Evolutionary conservation across 2,888 invertebrate species (phyloP).

Genomic region (Dasysyrphus albostriatus): DNA sequence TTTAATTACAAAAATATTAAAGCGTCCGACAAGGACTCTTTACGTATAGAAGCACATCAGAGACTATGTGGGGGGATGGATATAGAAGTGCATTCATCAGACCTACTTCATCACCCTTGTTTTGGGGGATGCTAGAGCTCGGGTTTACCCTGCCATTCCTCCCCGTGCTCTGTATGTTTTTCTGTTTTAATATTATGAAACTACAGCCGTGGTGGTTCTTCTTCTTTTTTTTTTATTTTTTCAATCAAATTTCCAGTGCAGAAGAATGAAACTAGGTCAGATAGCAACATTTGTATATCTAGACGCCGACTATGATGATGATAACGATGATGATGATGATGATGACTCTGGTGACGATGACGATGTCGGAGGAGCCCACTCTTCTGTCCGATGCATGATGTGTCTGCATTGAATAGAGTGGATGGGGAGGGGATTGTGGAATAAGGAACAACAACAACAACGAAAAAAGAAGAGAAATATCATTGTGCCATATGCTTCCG

Average conservation of each 20-base stretch:
- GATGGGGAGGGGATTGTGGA: conserved; percentile 39
- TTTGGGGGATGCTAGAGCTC: conserved; percentile 41
- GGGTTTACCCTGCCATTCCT: background rate
- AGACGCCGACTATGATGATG: conserved; percentile 38
- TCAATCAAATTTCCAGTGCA: conserved; percentile 69
- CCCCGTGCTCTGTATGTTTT: conserved; percentile 5
- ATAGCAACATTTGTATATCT: conserved; percentile 65
- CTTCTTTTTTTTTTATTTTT: conserved; percentile 39
- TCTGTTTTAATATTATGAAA: conserved; percentile 58
- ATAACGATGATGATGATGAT: conserved; percentile 36
- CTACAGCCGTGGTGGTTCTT: conserved; percentile 33
- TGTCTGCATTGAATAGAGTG: conserved; percentile 69
- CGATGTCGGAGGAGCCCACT: conserved; percentile 39
- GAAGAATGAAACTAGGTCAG: conserved; percentile 72
- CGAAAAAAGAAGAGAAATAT: conserved; percentile 11
- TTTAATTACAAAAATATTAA: conserved; percentile 75
- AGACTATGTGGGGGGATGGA: background rate
- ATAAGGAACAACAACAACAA: background rate
- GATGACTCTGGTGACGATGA: conserved; percentile 36
- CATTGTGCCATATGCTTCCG: conserved; percentile 62
- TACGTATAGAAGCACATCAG: background rate
- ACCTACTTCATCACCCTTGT: conserved; percentile 69
- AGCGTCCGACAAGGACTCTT: conserved; percentile 69
- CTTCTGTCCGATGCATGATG: conserved; percentile 53
- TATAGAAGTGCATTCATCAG: conserved; percentile 65